Percentiles rank a stretch among this genome's conserved stretches.
phyloP scores from a whole-genome alignment of 2,888 invertebrate species.

The Actias luna region DNA sequence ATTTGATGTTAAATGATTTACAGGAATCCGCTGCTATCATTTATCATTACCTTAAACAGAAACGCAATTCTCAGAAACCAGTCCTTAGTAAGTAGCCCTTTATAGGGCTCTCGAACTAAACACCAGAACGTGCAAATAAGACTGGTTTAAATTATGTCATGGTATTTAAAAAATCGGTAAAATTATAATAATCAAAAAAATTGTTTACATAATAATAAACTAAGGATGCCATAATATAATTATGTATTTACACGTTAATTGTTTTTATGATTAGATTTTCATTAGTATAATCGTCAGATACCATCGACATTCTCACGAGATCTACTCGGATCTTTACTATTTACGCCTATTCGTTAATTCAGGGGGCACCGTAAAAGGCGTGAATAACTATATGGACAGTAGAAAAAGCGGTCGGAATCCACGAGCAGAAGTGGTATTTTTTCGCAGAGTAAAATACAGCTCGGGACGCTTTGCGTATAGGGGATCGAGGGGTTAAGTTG shows the following conservation, averaged over 20 bases:
- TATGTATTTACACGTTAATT: neutral
- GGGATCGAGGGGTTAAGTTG: conserved; percentile 41
- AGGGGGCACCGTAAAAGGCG: conserved; percentile 66
- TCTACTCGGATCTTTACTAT: conserved; percentile 43
- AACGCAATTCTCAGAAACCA: too few relatives aligned
- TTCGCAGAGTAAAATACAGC: conserved; percentile 18
- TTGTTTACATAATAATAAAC: neutral
- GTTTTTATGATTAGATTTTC: conserved; percentile 1
- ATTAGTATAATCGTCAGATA: conserved; percentile 12
- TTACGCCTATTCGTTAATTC: conserved; percentile 59
- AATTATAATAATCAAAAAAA: too few relatives aligned
- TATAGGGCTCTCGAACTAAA: too few relatives aligned
- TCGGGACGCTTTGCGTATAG: conserved; percentile 14
- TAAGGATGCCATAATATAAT: too few relatives aligned
- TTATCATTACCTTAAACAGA: too few relatives aligned
- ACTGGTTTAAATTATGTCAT: neutral
- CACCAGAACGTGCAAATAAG: neutral
- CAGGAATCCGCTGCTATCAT: too few relatives aligned
- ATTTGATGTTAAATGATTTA: too few relatives aligned
- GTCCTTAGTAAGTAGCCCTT: too few relatives aligned
- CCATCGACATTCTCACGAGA: conserved; percentile 52
- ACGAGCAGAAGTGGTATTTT: conserved; percentile 39
- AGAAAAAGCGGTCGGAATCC: conserved; percentile 68
- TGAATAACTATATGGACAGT: conserved; percentile 63
- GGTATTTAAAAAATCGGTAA: too few relatives aligned